Evolutionary conservation across 2,797 vertebrate species (phyloP), one percentile per base, ranked within the genome.

Genomic region (Astyanax mexicanus): DNA sequence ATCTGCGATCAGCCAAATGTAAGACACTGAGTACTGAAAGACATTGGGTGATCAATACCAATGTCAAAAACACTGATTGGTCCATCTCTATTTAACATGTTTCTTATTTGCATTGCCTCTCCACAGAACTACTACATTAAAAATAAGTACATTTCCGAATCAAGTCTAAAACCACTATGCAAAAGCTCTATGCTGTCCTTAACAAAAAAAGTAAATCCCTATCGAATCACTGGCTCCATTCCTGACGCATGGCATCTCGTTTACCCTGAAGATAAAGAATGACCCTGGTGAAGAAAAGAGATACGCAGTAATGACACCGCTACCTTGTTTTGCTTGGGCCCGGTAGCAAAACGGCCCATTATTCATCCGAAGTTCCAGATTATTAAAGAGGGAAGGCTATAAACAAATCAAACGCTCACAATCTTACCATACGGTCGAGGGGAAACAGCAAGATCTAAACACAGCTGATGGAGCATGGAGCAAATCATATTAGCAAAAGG

Each of bases 271-370:
- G 77, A 86, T 82, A 83, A 90, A 83, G 76, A 90, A 88, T 88
- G 80, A 80, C 75, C 65, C 72, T 72, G 21, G 75, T 81, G 70
- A 61, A 80, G 85, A 83, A 85, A 89, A 83, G 70, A 88, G 82
- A 87, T 86, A 81, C 77, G 81, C 80, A 78, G 81, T 79, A 84
- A 85, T 83, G 85, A 83, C 80, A 85, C 67, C 6, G 58, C 70
- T 32, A 37, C 86, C 83, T 90, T 90, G 80, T 89, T 90, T 91
- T 85, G 83, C 75, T 90, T 91, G 88, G 85, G 87, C 69, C 82
- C 74, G 25, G 87, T 66, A 84, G 84, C 82, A 86, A 89, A 83
- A 77, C 27, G 86, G 72, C 75, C 54, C 74, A 78, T 75, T 57
- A 78, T 80, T 72, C 79, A 81, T 66, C 0, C 17, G 27, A 25